Conservation (phyloP, 2,797 vertebrate species). For the Vespertilio murinus region DNA sequence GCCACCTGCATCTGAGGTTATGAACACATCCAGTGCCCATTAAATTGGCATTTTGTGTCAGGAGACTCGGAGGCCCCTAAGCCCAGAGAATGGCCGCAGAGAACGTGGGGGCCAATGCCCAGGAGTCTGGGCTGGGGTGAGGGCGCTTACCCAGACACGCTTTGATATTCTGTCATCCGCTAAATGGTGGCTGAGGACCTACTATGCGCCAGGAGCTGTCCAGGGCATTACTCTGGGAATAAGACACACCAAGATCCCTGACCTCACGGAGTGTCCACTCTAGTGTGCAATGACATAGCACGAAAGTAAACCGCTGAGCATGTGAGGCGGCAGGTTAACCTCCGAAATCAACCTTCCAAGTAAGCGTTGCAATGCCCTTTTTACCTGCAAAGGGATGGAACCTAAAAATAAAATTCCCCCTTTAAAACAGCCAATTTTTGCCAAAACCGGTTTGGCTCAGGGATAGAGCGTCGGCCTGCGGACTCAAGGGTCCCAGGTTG, state of each 20-base stretch:
- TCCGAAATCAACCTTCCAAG: background rate
- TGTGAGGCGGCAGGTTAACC: background rate
- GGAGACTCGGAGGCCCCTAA: background rate
- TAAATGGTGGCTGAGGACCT: background rate
- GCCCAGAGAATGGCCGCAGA: background rate
- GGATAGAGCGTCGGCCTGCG: too few relatives aligned
- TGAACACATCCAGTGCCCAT: background rate
- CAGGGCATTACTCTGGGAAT: background rate
- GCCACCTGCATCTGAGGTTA: background rate
- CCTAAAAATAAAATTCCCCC: background rate
- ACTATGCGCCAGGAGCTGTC: background rate
- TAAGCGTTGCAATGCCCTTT: background rate
- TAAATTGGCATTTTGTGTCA: background rate
- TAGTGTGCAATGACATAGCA: background rate
- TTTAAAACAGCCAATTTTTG: too few relatives aligned
- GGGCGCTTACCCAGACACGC: background rate
- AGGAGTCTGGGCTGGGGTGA: background rate
- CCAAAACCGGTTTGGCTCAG: too few relatives aligned
- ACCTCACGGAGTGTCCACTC: background rate
- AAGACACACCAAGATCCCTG: background rate
- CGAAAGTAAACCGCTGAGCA: background rate
- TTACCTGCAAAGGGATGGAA: background rate
- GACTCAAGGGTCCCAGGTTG: too few relatives aligned
- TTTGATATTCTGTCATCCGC: background rate
- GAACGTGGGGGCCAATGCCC: background rate